Conservation (phyloP, 2,888 invertebrate species). For the Hirudinaria manillensis region DNA sequence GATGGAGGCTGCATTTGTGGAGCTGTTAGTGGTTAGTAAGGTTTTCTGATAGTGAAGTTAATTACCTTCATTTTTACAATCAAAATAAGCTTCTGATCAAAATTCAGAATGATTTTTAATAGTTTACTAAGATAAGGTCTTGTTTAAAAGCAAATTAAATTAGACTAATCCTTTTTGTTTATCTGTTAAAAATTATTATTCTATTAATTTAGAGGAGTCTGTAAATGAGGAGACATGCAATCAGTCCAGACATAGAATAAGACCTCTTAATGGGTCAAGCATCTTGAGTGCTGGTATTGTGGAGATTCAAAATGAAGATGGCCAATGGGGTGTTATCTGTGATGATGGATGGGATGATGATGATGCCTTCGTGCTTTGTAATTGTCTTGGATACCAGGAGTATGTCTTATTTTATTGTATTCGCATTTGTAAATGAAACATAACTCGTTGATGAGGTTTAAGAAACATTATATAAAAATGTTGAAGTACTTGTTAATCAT, state of each 20-base stretch:
- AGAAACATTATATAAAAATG: no score
- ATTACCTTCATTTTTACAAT: no score
- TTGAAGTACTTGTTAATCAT: no score
- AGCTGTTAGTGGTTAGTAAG: no score
- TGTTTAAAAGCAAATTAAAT: no score
- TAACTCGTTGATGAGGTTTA: background rate
- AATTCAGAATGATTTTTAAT: no score
- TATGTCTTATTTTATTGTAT: background rate
- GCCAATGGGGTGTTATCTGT: constrained; percentile 38
- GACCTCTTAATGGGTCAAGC: constrained; percentile 29
- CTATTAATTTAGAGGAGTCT: no score
- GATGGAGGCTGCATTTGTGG: constrained; percentile 44
- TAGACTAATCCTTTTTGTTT: no score
- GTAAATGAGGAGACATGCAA: constrained; percentile 19
- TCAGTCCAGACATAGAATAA: constrained; percentile 34
- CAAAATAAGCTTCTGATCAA: no score
- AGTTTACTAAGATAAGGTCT: no score
- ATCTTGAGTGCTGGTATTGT: constrained; percentile 34
- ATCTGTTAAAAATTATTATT: no score
- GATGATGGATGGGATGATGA: constrained; percentile 40
- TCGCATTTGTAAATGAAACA: background rate
- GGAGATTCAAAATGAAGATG: constrained; percentile 34
- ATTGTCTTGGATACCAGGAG: constrained; percentile 36
- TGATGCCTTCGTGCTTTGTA: constrained; percentile 40
- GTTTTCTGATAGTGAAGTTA: no score